Evolutionary conservation across 2,797 vertebrate species (phyloP).

Genomic region (Enteromius mattozi): DNA sequence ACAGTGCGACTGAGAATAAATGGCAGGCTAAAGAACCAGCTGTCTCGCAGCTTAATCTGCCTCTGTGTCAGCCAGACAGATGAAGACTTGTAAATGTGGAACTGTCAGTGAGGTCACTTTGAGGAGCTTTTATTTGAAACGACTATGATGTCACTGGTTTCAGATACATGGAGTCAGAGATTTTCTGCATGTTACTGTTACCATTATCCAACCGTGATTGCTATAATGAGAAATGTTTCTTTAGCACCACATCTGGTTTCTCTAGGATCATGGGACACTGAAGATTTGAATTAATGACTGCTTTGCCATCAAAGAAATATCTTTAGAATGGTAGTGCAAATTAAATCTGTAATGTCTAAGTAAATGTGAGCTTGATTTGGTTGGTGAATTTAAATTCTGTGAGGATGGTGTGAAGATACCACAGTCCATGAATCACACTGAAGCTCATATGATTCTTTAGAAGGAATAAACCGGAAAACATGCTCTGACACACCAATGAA

Average conservation of each 20-base stretch:
- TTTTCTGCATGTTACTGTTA: background rate
- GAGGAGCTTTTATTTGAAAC: background rate
- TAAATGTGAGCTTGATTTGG: background rate
- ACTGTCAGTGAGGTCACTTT: conserved; percentile 1
- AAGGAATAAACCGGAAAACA: background rate
- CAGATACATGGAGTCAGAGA: background rate
- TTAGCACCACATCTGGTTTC: background rate
- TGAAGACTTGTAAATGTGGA: background rate
- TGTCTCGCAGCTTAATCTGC: conserved; percentile 19
- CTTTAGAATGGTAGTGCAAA: background rate
- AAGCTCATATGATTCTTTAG: background rate
- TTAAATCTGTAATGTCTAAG: background rate
- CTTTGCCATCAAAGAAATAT: background rate
- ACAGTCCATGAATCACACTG: background rate
- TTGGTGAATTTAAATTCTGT: background rate
- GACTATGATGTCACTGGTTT: background rate
- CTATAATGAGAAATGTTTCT: background rate
- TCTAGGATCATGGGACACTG: background rate
- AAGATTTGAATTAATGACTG: background rate
- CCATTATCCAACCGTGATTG: background rate
- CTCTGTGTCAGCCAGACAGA: background rate
- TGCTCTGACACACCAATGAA: background rate
- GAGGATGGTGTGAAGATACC: background rate
- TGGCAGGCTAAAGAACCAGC: conserved; percentile 12
- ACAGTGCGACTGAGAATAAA: background rate